These are phyloP conservation scores for Polydesmus complanatus DNA, from an alignment of 2,888 invertebrate genomes.

Conservation along the genomic window DNA sequence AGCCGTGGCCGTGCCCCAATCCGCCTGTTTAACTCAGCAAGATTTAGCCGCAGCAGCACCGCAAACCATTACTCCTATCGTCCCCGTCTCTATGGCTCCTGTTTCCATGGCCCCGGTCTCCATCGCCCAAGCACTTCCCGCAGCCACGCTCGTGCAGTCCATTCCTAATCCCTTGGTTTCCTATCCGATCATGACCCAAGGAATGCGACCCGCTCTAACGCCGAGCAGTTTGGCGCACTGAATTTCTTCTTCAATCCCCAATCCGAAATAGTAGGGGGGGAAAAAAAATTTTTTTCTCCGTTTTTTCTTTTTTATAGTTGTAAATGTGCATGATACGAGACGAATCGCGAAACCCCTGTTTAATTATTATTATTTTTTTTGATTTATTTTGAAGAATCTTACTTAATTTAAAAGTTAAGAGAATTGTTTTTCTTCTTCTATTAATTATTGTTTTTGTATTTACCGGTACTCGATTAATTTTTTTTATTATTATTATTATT, in stretches of 20 bases:
- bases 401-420: too few species aligned
- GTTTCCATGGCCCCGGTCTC: conserved; percentile 24
- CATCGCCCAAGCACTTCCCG: conserved; percentile 19
- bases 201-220: conserved; percentile 18
- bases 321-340: too few species aligned
- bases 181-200: conserved; percentile 51
- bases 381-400: too few species aligned
- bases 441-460: too few species aligned
- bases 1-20: background rate
- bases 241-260: background rate
- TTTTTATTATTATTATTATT: too few species aligned
- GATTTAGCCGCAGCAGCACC: conserved; percentile 26
- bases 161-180: conserved; percentile 46
- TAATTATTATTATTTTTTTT: too few species aligned
- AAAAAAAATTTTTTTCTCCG: too few species aligned
- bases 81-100: conserved; percentile 35
- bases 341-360: too few species aligned
- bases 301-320: too few species aligned
- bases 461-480: too few species aligned
- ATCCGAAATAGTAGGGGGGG: too few species aligned
- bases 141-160: conserved; percentile 22
- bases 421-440: too few species aligned
- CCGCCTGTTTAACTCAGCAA: conserved; percentile 5
- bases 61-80: conserved; percentile 26
- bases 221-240: background rate